A percentile compares a stretch with the other conserved stretches of the same genome.
phyloP scores from a whole-genome alignment of 2,888 invertebrate species.

The Hypsopygia costalis region DNA sequence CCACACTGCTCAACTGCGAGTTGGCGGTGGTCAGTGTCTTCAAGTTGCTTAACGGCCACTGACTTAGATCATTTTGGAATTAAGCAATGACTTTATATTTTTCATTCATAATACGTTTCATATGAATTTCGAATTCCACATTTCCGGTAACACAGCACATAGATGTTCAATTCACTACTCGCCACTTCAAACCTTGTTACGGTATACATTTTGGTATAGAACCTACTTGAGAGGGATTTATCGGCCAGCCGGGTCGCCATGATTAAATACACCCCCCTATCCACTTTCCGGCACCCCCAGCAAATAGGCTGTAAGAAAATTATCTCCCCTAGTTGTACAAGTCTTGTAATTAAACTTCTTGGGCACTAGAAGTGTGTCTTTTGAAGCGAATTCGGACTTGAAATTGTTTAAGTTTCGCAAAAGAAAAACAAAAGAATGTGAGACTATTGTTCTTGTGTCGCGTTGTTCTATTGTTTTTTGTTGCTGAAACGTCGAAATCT shows the following conservation, averaged over 20 bases:
- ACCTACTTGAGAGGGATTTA: constrained; percentile 39
- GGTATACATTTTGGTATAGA: constrained; percentile 49
- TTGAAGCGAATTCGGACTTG: not conserved
- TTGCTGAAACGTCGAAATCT: too few species aligned
- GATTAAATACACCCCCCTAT: constrained; percentile 51
- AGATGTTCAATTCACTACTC: constrained; percentile 1
- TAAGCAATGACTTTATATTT: too few species aligned
- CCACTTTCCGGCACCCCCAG: constrained; percentile 30
- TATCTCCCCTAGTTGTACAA: constrained; percentile 55
- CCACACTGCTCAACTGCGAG: too few species aligned
- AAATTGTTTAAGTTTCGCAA: not conserved
- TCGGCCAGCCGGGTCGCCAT: constrained; percentile 38
- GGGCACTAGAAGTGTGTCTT: constrained; percentile 3
- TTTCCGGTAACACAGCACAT: too few species aligned
- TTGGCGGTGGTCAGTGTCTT: too few species aligned
- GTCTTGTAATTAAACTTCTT: constrained; percentile 60
- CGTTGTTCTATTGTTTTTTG: constrained; percentile 3
- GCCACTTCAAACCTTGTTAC: constrained; percentile 11
- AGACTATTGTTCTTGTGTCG: not conserved
- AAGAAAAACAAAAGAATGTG: not conserved
- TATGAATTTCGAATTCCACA: too few species aligned
- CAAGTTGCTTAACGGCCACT: too few species aligned
- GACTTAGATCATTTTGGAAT: too few species aligned
- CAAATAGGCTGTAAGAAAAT: constrained; percentile 67
- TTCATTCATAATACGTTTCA: too few species aligned